These are phyloP conservation scores for Octopus sinensis DNA, from an alignment of 1,140 invertebrate species.

Conservation along the genomic window DNA sequence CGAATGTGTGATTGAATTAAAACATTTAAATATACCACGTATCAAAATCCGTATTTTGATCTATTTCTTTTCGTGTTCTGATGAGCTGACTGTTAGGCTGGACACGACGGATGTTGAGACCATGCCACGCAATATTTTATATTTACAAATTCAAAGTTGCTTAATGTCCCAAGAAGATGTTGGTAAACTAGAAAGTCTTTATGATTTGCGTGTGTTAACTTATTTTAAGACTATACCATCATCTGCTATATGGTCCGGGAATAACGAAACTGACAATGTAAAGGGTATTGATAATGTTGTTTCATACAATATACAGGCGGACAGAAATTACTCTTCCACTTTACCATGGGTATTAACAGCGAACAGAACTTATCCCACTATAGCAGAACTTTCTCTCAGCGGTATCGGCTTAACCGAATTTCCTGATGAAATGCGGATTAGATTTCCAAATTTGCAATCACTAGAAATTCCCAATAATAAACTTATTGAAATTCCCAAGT, in stretches of 20 bases:
- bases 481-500: constrained; percentile 26
- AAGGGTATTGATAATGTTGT: background rate
- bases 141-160: background rate
- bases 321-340: background rate
- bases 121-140: background rate
- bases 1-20: background rate
- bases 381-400: background rate
- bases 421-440: constrained; percentile 16
- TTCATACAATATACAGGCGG: background rate
- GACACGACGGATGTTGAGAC: background rate
- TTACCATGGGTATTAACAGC: constrained; percentile 4
- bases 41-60: background rate
- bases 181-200: background rate
- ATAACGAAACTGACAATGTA: background rate
- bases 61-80: background rate
- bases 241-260: background rate
- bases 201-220: background rate
- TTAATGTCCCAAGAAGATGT: background rate
- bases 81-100: background rate
- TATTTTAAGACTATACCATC: background rate
- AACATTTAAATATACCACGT: background rate
- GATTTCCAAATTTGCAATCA: constrained; percentile 36
- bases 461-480: constrained; percentile 33
- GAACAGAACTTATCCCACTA: background rate
- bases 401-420: constrained; percentile 14